phyloP scores from a whole-genome alignment of 1,140 invertebrate species.

The Neotoxoptera formosana region DNA sequence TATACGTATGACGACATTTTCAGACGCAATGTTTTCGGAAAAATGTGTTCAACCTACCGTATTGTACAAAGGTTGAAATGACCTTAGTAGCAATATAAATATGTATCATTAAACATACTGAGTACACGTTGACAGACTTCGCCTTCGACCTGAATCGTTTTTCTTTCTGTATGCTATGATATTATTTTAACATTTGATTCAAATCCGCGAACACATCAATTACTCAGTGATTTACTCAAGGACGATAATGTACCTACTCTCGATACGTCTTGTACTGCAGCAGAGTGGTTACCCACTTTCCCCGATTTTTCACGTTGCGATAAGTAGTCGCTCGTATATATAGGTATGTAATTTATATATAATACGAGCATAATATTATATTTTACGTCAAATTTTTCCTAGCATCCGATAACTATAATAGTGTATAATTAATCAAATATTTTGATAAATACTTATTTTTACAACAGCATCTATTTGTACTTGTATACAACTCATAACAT shows the following conservation, averaged over 20 bases:
- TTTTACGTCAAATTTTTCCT: not conserved
- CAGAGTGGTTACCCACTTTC: no score
- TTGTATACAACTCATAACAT: not conserved
- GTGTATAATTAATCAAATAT: not conserved
- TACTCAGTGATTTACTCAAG: not conserved
- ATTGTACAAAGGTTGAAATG: no score
- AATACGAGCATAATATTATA: not conserved
- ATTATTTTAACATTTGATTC: not conserved
- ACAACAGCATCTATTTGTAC: not conserved
- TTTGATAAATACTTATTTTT: not conserved
- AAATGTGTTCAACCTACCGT: no score
- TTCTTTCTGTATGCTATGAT: not conserved
- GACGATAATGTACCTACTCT: not conserved
- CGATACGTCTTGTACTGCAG: no score
- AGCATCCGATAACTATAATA: not conserved
- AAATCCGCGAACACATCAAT: not conserved
- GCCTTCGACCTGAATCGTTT: not conserved
- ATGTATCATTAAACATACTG: not conserved
- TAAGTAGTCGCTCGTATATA: no score
- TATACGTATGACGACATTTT: no score
- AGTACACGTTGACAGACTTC: not conserved
- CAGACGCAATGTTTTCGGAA: no score
- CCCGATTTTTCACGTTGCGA: not conserved
- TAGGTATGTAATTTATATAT: not conserved
- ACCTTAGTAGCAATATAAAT: not conserved